A percentile compares a stretch with the other conserved stretches of the same genome.
Conservation (phyloP, 1,140 invertebrate species). For the Papilio polyxenes region DNA sequence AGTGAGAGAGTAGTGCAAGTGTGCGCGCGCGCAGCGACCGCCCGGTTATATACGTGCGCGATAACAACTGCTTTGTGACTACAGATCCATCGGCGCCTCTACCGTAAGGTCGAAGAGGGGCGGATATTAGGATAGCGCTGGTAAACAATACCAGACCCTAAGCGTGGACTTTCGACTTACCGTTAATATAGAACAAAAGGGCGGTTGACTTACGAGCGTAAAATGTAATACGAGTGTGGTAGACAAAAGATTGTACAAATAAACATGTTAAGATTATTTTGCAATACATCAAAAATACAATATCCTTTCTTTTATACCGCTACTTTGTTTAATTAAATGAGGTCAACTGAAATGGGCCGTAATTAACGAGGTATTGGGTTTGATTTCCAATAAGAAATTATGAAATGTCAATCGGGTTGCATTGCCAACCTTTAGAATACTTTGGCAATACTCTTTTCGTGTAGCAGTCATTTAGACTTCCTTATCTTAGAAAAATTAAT, state of each 20-base stretch:
- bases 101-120: conserved; percentile 49
- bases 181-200: conserved; percentile 17
- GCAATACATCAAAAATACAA: background rate
- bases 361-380: background rate
- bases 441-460: background rate
- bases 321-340: background rate
- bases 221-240: background rate
- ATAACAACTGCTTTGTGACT: conserved; percentile 59
- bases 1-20: conserved; percentile 62
- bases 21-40: conserved; percentile 69
- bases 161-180: conserved; percentile 26
- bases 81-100: conserved; percentile 44
- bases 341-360: background rate
- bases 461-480: background rate
- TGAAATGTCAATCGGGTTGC: background rate
- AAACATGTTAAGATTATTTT: background rate
- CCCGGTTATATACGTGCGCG: conserved; percentile 66
- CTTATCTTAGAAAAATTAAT: too few relatives aligned
- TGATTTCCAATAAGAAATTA: background rate
- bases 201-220: background rate
- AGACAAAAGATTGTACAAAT: background rate
- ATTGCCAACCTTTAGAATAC: too few relatives aligned
- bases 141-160: conserved; percentile 34
- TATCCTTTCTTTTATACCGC: background rate
- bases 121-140: conserved; percentile 42